Base-by-base conservation (phyloP, 1,140 invertebrate genomes). In the Pseudomyrmex gracilis region DNA sequence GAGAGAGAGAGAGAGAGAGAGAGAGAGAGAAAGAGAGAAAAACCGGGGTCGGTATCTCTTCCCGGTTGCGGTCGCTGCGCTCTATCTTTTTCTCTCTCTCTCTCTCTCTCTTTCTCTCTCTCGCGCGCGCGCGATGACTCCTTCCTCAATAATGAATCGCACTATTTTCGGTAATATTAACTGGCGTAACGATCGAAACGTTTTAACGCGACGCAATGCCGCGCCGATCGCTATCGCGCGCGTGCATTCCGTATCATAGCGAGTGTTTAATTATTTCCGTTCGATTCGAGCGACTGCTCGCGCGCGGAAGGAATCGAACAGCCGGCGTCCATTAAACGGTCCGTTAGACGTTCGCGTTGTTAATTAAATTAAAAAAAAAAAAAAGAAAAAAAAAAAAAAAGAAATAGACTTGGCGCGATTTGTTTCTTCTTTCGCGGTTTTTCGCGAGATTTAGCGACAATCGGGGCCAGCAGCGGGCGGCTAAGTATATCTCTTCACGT, bases 401-500 rank as follows among this genome's bases (percentile, higher is more conserved):
- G n/a, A n/a, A n/a, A n/a, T n/a, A n/a, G n/a, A n/a, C n/a, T n/a
- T n/a, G n/a, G n/a, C n/a, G n/a, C n/a, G 47, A 61, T 51, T 22
- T 34, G 5, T 34, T 34, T 24, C 55, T 47, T 84, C 20, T 53
- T 68, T 61, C 22, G 61, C n/a, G 34, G 0, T 34, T 34, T 84
- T 80, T 63, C 47, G 15, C 61, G 77, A 83, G 47, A 63, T 49
- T 61, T 34, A 5, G 34, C 34, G 55, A 74, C 68, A 82, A 82
- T 82, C 78, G 57, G 10, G 78, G 70, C 34, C 4, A 34, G n/a
- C n/a, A 34, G 22, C 78, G 63, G 24, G 24, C n/a, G 53, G 78
- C 78, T 74, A 82, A 82, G 78, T 73, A 82, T 82, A 82, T 82
- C 78, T 82, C 74, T 73, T 82, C 78, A 61, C 58, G 57, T 74